Conservation (phyloP, 2,113 vertebrate species). For the Hippocampus mohnikei region DNA sequence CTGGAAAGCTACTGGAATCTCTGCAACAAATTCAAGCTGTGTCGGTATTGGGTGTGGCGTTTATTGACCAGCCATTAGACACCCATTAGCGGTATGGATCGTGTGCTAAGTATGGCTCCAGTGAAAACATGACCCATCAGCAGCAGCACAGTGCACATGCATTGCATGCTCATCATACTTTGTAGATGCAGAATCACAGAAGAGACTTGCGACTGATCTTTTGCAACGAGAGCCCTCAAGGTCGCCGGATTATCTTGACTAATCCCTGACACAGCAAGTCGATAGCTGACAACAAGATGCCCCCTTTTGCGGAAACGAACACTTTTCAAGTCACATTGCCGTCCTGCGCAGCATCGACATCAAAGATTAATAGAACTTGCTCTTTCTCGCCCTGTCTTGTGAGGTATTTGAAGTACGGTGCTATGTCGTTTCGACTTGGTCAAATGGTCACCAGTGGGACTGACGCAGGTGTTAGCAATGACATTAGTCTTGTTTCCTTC, state of each 20-base stretch:
- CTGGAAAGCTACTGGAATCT: neutral
- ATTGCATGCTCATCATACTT: slow-evolving; percentile 12
- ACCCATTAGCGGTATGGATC: slow-evolving; percentile 45
- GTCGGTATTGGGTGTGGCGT: slow-evolving; percentile 25
- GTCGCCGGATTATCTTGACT: slow-evolving; percentile 54
- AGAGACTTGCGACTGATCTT: slow-evolving; percentile 16
- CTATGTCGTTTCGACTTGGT: neutral
- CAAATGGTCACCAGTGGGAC: neutral
- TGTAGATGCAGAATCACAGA: slow-evolving; percentile 22
- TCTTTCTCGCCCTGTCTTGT: neutral
- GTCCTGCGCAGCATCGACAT: neutral
- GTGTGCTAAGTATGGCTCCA: slow-evolving; percentile 31
- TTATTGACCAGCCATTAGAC: slow-evolving; percentile 47
- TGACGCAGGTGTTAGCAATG: neutral
- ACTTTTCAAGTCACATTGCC: neutral
- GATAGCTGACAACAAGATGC: slow-evolving; percentile 13
- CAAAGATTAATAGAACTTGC: neutral
- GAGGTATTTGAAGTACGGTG: neutral
- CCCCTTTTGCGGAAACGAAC: neutral
- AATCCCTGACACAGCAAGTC: slow-evolving; percentile 63
- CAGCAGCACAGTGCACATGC: slow-evolving; percentile 2
- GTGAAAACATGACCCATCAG: slow-evolving; percentile 41
- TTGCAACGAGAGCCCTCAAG: slow-evolving; percentile 39
- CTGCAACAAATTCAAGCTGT: slow-evolving; percentile 14
- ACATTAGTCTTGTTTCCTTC: neutral